A percentile compares a stretch with the other conserved stretches of the same genome.
These are phyloP conservation scores for Strix uralensis DNA, from an alignment of 2,113 vertebrate species.

Conservation along the genomic window DNA sequence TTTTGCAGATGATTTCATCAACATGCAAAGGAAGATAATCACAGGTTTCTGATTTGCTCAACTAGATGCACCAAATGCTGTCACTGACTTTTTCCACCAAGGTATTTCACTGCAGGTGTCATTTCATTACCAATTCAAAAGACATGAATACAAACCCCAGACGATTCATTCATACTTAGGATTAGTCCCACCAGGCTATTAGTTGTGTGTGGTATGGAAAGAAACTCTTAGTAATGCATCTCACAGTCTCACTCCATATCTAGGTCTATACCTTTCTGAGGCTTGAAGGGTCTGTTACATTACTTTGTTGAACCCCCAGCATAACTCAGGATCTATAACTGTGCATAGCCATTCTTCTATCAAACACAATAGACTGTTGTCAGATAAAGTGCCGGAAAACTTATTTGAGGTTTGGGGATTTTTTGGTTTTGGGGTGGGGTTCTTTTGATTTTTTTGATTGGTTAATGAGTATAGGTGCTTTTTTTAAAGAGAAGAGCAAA, in stretches of 20 bases:
- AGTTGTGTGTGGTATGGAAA: neutral
- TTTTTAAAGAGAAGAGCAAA: neutral
- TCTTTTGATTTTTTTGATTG: too few relatives aligned
- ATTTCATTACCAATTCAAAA: neutral
- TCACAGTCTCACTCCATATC: neutral
- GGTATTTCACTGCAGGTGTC: neutral
- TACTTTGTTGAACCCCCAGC: neutral
- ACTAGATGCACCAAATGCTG: neutral
- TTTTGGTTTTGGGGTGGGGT: too few relatives aligned
- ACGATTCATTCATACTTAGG: neutral
- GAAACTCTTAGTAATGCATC: neutral
- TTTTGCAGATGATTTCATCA: neutral
- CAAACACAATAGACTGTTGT: neutral
- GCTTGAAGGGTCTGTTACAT: neutral
- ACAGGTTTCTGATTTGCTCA: neutral
- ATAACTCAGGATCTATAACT: neutral
- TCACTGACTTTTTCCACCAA: neutral
- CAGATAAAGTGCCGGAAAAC: neutral
- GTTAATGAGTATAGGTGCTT: rapidly evolving
- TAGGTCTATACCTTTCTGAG: neutral
- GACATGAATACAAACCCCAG: neutral
- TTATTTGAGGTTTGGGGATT: neutral
- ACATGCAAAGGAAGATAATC: neutral
- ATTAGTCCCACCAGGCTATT: neutral
- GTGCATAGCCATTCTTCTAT: neutral